These are phyloP conservation scores for Galeruca laticollis DNA, from an alignment of 2,888 invertebrate genomes.

Conservation along the genomic window DNA sequence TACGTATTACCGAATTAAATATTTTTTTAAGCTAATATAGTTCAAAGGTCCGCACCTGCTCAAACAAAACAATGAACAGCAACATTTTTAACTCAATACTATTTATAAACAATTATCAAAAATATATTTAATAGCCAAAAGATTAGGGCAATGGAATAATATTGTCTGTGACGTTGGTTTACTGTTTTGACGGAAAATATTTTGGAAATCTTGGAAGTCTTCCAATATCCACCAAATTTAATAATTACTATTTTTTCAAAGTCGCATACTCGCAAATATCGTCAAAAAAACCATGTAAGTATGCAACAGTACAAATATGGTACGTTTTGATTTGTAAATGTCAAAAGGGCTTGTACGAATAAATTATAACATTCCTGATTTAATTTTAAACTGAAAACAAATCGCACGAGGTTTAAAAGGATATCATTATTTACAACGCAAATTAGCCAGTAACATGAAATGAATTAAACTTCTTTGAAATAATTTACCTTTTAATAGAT, in stretches of 20 bases:
- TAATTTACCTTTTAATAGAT: constrained; percentile 25
- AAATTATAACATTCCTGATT: constrained; percentile 8
- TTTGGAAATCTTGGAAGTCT: constrained; percentile 1
- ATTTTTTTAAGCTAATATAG: too few relatives aligned
- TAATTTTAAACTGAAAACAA: constrained; percentile 10
- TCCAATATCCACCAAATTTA: constrained; percentile 6
- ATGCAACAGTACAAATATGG: constrained; percentile 29
- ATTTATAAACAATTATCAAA: neutral
- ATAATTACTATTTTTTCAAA: constrained; percentile 5
- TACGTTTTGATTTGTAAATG: constrained; percentile 26
- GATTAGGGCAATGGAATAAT: neutral
- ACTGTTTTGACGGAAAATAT: constrained; percentile 17
- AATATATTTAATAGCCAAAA: neutral
- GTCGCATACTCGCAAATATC: neutral
- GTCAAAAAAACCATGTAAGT: neutral
- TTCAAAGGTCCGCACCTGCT: neutral
- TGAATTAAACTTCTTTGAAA: neutral
- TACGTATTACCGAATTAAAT: too few relatives aligned
- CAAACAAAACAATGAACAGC: neutral
- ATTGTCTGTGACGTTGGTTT: neutral
- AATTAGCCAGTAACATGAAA: neutral
- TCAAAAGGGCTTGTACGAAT: constrained; percentile 26
- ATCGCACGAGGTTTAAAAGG: neutral
- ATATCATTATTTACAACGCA: neutral
- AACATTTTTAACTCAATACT: neutral